phyloP scores from a whole-genome alignment of 2,888 invertebrate genomes.

The Drosophila maculinotata region DNA sequence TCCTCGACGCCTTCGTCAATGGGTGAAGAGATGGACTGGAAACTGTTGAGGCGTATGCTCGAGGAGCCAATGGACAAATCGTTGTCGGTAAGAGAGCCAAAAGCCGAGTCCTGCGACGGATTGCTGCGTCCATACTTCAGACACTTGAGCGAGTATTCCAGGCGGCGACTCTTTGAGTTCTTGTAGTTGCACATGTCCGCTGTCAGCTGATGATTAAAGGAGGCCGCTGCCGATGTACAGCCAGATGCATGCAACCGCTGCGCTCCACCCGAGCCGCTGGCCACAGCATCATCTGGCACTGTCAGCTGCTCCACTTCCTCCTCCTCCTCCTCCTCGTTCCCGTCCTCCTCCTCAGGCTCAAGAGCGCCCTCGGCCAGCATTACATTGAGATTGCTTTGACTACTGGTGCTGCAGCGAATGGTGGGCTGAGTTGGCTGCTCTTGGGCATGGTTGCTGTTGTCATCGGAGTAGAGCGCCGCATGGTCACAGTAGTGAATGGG shows the following conservation, averaged over 20 bases:
- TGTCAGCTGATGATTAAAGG: constrained; percentile 84
- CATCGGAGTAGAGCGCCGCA: constrained; percentile 83
- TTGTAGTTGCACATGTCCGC: constrained; percentile 85
- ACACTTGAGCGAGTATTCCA: constrained; percentile 85
- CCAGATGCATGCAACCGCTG: constrained; percentile 55
- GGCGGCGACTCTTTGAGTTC: constrained; percentile 85
- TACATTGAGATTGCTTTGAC: constrained; percentile 77
- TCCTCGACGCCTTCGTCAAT: constrained; percentile 85
- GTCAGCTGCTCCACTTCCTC: constrained; percentile 23
- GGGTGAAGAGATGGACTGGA: constrained; percentile 85
- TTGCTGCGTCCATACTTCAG: constrained; percentile 85
- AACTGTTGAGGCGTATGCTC: constrained; percentile 84
- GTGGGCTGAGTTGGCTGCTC: constrained; percentile 66
- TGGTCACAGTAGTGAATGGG: constrained; percentile 85
- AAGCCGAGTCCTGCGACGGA: constrained; percentile 85
- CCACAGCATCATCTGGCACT: constrained; percentile 52
- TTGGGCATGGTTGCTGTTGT: constrained; percentile 71
- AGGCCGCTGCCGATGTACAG: constrained; percentile 49
- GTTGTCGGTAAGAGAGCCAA: constrained; percentile 85
- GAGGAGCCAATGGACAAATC: constrained; percentile 85
- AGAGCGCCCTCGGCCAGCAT: constrained; percentile 51
- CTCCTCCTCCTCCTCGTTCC: constrained; percentile 20
- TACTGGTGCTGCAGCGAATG: constrained; percentile 65
- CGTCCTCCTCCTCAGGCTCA: constrained; percentile 26
- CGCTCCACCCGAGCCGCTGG: constrained; percentile 59